Base-by-base conservation (phyloP, 2,888 invertebrate species). In the Hirtodrosophila confusa region DNA sequence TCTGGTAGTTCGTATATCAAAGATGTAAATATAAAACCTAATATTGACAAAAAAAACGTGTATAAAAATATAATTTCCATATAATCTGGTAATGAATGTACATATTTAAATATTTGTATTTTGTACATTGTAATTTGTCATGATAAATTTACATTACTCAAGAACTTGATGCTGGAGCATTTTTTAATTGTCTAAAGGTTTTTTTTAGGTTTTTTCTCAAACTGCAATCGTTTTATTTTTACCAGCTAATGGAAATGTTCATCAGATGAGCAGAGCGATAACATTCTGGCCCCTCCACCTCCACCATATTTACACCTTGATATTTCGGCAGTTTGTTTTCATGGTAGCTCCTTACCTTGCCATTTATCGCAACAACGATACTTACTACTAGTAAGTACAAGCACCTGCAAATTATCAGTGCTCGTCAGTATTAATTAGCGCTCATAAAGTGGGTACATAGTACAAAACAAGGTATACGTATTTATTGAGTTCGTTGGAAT, bases 241-340 rank as follows among this genome's bases (percentile, higher is more conserved):
- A 45, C 41, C 43, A 58, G 48, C 27, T 47, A 65, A 65, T 70
- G 63, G 70, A 70, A 78, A 60, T 80, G 75, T 80, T 69, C 53
- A 64, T 55, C 56, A 57, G 69, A 78, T 65, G 44, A 75, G 37
- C 61, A 43, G 5, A 0, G 49, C 55, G 78, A 85, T 73, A 73
- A 53, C 63, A 66, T 69, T 58, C 43, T 40, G 33, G 23, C 10
- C 29, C 12, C 17, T 29, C 29, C 24, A 35, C 27, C 33, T 51
- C 45, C 24, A 35, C 33, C 48, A 56, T 49, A 66, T 60, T 56
- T 54, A 47, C 55, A 48, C 44, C 55, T 48, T 31, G 24, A 54
- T 48, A 48, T 85, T 79, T 80, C 77, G 78, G 79, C 69, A 85
- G 69, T 63, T 62, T 55, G 48, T 55, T 55, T 69, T 51, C 40